Percentiles rank a stretch among this genome's conserved stretches.
These are phyloP conservation scores for Bergia puertoricense DNA, from an alignment of 92 coral and sea anemone species.

Conservation along the genomic window DNA sequence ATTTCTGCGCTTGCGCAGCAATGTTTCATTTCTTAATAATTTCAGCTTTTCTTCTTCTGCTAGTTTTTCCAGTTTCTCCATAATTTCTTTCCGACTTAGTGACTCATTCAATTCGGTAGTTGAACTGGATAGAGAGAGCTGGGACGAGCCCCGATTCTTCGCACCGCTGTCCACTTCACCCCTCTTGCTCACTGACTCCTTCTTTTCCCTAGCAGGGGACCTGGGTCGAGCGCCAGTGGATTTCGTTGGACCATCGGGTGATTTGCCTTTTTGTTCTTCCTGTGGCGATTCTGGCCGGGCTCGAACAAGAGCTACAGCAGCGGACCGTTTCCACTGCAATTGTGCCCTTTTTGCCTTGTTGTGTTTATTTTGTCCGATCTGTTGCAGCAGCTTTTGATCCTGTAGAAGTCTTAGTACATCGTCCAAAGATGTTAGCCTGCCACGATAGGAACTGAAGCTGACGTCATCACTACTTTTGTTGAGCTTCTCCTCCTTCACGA, in stretches of 20 bases:
- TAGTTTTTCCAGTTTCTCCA: conserved; percentile 74
- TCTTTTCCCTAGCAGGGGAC: conserved; percentile 11
- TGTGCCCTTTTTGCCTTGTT: conserved; percentile 71
- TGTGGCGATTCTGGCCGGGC: conserved; percentile 58
- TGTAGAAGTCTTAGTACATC: conserved; percentile 86
- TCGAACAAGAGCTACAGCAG: conserved; percentile 77
- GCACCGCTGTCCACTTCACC: conserved; percentile 35
- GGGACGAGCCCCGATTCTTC: conserved; percentile 13
- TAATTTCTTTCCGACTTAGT: conserved; percentile 57
- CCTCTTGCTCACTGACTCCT: neutral
- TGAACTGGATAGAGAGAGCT: conserved; percentile 18
- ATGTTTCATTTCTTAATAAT: conserved; percentile 79
- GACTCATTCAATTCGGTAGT: conserved; percentile 44
- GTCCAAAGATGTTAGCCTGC: conserved; percentile 78
- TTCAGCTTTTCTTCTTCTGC: conserved; percentile 87
- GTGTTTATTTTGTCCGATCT: conserved; percentile 72
- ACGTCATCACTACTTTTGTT: conserved; percentile 41
- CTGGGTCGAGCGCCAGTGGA: neutral
- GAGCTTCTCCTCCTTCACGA: conserved; percentile 23
- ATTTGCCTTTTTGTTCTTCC: conserved; percentile 28
- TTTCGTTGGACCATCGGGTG: neutral
- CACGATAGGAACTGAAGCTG: conserved; percentile 29
- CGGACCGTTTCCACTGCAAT: conserved; percentile 84
- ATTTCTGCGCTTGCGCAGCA: conserved; percentile 88
- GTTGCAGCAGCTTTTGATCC: conserved; percentile 84